These are phyloP conservation scores for Pseudoatta argentina DNA, from an alignment of 1,140 invertebrate genomes.

Conservation along the genomic window DNA sequence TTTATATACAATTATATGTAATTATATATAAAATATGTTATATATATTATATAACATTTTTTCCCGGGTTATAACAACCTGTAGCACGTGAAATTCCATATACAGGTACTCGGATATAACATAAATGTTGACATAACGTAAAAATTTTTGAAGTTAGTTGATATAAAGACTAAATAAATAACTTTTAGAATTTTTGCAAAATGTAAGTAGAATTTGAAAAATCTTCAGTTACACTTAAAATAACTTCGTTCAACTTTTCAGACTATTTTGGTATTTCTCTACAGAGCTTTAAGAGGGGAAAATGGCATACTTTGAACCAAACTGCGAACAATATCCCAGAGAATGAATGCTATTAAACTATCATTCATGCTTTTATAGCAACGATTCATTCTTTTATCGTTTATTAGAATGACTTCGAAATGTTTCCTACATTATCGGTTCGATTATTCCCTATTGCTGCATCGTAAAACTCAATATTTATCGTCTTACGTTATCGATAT, in stretches of 20 bases:
- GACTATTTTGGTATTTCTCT: not conserved
- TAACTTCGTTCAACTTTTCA: not conserved
- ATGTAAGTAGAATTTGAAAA: not conserved
- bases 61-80: not conserved
- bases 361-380: conserved; percentile 9
- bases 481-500: not conserved
- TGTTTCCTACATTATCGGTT: not conserved
- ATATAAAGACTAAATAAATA: not conserved
- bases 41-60: no score
- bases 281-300: not conserved
- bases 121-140: not conserved
- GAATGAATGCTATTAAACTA: not conserved
- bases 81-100: not conserved
- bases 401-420: conserved; percentile 18
- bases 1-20: no score
- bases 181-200: not conserved
- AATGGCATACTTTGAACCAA: not conserved
- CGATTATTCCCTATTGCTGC: not conserved
- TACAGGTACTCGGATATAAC: not conserved
- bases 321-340: not conserved
- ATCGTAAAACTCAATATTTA: conserved; percentile 33
- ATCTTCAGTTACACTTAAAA: not conserved
- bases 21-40: no score
- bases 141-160: not conserved
- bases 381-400: conserved; percentile 9